Conservation (phyloP, 64 coral and sea anemone species). For the Acropora yongei region DNA sequence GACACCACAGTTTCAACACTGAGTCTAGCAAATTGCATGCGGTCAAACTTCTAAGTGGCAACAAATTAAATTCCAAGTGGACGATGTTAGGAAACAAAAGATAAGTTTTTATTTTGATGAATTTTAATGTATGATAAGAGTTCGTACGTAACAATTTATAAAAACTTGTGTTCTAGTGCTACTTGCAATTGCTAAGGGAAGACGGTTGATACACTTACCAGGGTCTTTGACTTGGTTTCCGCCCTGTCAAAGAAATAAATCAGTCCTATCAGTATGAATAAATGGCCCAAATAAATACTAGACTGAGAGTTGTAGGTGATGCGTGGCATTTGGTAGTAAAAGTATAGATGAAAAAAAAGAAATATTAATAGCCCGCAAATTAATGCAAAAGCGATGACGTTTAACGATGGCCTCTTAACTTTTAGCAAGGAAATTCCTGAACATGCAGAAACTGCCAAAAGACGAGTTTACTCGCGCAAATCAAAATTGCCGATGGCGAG, state of each 20-base stretch:
- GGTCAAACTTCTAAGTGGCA: neutral
- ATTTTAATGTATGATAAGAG: neutral
- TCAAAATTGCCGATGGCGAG: too few species aligned
- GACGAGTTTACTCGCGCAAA: too few species aligned
- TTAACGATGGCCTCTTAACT: too few species aligned
- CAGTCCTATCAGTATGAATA: neutral
- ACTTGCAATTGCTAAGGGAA: neutral
- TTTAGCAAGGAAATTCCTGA: too few species aligned
- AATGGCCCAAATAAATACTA: neutral
- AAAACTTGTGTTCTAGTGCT: neutral
- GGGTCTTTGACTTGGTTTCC: neutral
- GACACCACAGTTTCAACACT: too few species aligned
- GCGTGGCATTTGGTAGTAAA: too few species aligned
- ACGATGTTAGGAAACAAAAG: neutral
- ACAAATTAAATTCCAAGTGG: neutral
- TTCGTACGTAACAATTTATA: neutral
- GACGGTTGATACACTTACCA: neutral
- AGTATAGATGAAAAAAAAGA: too few species aligned
- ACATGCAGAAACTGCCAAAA: too few species aligned
- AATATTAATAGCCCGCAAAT: too few species aligned
- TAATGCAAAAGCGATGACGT: too few species aligned
- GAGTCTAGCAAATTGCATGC: too few species aligned
- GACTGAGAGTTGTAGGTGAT: too few species aligned
- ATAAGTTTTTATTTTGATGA: neutral
- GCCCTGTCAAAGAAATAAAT: constrained; percentile 21